phyloP scores from a whole-genome alignment of 2,888 invertebrate species.

The Malacosoma neustria region DNA sequence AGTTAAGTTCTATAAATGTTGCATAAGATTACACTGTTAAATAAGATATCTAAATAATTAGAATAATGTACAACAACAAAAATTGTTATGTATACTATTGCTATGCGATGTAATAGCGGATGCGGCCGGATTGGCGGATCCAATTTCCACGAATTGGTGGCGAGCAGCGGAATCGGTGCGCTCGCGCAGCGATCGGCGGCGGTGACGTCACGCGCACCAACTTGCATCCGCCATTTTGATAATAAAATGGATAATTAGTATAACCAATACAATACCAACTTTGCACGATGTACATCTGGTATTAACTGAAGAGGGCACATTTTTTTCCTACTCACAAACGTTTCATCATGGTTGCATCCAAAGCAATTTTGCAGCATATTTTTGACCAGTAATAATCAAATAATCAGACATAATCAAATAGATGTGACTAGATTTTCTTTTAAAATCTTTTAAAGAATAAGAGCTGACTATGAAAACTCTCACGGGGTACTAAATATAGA shows the following conservation, averaged over 20 bases:
- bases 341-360: no score
- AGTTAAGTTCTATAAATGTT: no score
- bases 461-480: no score
- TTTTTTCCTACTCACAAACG: no score
- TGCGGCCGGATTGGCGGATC: slow-evolving; percentile 25
- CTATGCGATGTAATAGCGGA: slow-evolving; percentile 7
- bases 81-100: slow-evolving; percentile 2
- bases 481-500: no score
- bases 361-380: slow-evolving; percentile 12
- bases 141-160: slow-evolving; percentile 34
- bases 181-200: slow-evolving; percentile 11
- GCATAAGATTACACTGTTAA: no score
- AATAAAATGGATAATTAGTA: slow-evolving; percentile 30
- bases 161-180: slow-evolving; percentile 16
- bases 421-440: no score
- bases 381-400: slow-evolving; percentile 3
- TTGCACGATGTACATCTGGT: no score
- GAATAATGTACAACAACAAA: slow-evolving; percentile 1
- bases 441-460: no score
- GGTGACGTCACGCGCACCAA: slow-evolving; percentile 31
- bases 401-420: no score
- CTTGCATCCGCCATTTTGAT: slow-evolving; percentile 54
- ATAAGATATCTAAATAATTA: no score
- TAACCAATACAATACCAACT: slow-evolving; percentile 6
- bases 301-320: no score